A percentile compares a stretch with the other conserved stretches of the same genome.
phyloP scores from a whole-genome alignment of 64 coral and sea anemone genomes.

The Astreopora myriophthalma region DNA sequence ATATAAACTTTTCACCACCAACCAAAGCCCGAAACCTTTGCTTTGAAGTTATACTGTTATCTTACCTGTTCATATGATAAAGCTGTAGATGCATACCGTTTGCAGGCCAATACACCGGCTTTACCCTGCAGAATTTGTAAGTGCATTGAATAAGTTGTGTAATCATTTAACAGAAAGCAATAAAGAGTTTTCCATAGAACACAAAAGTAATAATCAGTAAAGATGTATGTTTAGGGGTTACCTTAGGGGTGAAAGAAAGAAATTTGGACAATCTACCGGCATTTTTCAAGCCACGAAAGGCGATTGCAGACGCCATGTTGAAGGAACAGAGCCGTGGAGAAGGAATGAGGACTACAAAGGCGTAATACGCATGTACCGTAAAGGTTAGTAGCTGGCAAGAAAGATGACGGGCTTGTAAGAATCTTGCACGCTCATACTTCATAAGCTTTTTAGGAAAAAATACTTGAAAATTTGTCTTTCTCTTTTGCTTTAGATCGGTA shows the following conservation, averaged over 20 bases:
- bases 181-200: neutral
- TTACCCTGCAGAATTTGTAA: slow-evolving; percentile 85
- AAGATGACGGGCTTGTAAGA: neutral
- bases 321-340: neutral
- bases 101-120: slow-evolving; percentile 88
- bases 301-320: slow-evolving; percentile 88
- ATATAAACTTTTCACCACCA: neutral
- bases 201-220: neutral
- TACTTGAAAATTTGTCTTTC: neutral
- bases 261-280: slow-evolving; percentile 41
- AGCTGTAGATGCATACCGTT: slow-evolving; percentile 72
- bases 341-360: slow-evolving; percentile 25
- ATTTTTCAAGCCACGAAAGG: slow-evolving; percentile 83
- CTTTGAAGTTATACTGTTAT: neutral
- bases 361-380: slow-evolving; percentile 18
- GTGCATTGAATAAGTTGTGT: neutral
- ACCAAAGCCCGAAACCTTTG: neutral
- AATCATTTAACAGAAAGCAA: neutral
- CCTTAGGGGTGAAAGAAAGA: slow-evolving; percentile 52
- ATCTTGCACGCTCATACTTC: slow-evolving; percentile 84
- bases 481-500: neutral
- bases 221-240: neutral
- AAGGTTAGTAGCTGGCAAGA: slow-evolving; percentile 15
- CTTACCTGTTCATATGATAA: slow-evolving; percentile 93
- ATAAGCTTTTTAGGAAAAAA: slow-evolving; percentile 32